Conservation (phyloP, 2,888 invertebrate species). For the Anoplius nigerrimus region DNA sequence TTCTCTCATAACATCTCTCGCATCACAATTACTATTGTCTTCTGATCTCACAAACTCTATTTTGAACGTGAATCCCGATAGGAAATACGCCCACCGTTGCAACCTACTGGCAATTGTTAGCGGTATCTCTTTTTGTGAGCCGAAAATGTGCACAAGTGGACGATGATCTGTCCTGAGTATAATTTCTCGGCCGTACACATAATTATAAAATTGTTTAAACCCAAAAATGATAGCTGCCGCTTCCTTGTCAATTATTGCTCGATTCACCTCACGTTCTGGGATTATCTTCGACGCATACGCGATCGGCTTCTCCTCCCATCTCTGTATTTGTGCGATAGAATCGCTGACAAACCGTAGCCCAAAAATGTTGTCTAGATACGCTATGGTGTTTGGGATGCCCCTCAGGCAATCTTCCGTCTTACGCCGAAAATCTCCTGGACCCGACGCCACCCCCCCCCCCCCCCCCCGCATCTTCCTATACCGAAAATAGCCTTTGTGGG, state of each 20-base stretch:
- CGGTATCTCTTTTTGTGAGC: constrained; percentile 30
- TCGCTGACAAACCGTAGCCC: constrained; percentile 17
- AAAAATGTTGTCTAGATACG: constrained; percentile 27
- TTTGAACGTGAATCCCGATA: constrained; percentile 36
- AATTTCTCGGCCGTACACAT: constrained; percentile 31
- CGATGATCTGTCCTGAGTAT: constrained; percentile 40
- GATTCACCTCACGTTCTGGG: constrained; percentile 26
- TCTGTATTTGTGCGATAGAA: constrained; percentile 22
- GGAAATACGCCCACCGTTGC: constrained; percentile 39
- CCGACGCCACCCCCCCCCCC: constrained; percentile 8
- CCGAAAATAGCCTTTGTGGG: constrained; percentile 24
- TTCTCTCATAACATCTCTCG: neutral
- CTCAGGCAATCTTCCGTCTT: constrained; percentile 8
- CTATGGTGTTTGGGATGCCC: neutral
- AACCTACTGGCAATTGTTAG: constrained; percentile 27
- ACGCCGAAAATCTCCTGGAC: neutral
- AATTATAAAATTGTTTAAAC: constrained; percentile 29
- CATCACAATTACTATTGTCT: constrained; percentile 32
- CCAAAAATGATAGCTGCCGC: constrained; percentile 41
- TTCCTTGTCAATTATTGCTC: constrained; percentile 43
- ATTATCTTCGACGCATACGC: constrained; percentile 25
- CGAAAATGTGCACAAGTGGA: constrained; percentile 31
- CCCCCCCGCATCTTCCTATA: constrained; percentile 22
- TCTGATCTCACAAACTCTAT: constrained; percentile 36
- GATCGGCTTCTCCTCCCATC: constrained; percentile 21